Evolutionary conservation across 2,797 vertebrate genomes (phyloP).

Genomic region (Coreius guichenoti): DNA sequence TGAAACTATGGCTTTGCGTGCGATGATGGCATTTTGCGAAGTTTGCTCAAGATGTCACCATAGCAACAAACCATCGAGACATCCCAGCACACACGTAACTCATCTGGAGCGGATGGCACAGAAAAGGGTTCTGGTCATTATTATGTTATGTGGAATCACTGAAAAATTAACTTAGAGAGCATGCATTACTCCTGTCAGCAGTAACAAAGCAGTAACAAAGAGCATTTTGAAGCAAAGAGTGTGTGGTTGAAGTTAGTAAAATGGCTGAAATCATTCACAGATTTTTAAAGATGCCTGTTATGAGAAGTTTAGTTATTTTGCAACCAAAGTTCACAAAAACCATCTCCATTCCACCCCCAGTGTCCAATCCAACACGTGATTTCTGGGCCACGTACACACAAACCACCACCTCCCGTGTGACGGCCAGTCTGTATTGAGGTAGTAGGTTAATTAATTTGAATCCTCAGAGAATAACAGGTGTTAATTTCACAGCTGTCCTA

Average conservation of each 20-base stretch:
- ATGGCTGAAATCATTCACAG: not conserved
- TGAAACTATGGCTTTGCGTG: not conserved
- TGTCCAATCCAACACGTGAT: conserved; percentile 1
- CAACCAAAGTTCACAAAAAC: not conserved
- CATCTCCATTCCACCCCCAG: not conserved
- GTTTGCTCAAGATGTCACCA: not conserved
- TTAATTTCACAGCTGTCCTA: conserved; percentile 62
- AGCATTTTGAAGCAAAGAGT: not conserved
- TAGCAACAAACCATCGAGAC: not conserved
- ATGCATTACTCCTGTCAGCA: conserved; percentile 38
- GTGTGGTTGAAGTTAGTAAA: not conserved
- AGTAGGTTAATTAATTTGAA: conserved; percentile 61
- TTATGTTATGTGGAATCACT: conserved; percentile 38
- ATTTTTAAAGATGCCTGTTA: not conserved
- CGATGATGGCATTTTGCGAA: not conserved
- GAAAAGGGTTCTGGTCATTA: conserved; percentile 31
- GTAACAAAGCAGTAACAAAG: not conserved
- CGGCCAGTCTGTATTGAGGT: conserved; percentile 45
- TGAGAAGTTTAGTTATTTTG: not conserved
- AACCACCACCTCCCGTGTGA: conserved; percentile 7
- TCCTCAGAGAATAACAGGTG: conserved; percentile 60
- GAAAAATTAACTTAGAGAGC: conserved; percentile 29
- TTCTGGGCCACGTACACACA: conserved; percentile 47
- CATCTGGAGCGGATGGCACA: not conserved
- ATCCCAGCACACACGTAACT: not conserved